Base-by-base conservation (phyloP, 2,797 vertebrate genomes). In the Rallus crepitans region DNA sequence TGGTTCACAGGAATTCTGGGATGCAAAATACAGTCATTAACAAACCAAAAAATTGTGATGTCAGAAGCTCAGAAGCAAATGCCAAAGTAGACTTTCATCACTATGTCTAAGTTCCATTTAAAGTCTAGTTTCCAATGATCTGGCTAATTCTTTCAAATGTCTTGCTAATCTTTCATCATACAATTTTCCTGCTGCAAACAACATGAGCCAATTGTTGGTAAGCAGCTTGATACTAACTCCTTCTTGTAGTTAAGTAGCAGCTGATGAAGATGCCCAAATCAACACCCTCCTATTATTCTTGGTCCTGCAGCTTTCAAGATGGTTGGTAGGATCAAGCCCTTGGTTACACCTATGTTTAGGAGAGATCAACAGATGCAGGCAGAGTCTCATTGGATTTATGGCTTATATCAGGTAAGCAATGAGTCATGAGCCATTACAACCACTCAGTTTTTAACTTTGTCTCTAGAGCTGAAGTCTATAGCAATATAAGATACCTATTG, bases 1-100 rank as follows among this genome's bases (percentile, higher is more conserved):
- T 72, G 3, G 0, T 60, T 68, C 28, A 75, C 15, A 75, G 15
- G 15, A 70, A 48, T 83, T 12, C 15, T 28, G 30, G 28, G 33
- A 12, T 48, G 11, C 4, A 77, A 86, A 68, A 53, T 37, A 39
- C 4, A 30, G 13, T 42, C 21, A 37, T 71, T 50, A 55, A 39
- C 1, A 52, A 31, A 71, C 2, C 4, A 1, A 12, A 37, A 69
- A 28, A 35, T 11, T 3, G 0, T 42, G 24, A 31, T 2, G 45
- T 31, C 8, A n/a, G n/a, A n/a, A n/a, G n/a, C 3, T 72, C n/a
- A 28, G n/a, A 80, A 64, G 3, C 4, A 31, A 11, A 15, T 7
- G 28, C 28, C 28, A 30, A 30, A 30, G 9, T 4, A 53, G 30
- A 53, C 15, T 30, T 30, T 53, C 52, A 53, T 30, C 28, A 53